Conservation (phyloP, 1,140 invertebrate genomes). For the Drosophila malerkotliana region DNA sequence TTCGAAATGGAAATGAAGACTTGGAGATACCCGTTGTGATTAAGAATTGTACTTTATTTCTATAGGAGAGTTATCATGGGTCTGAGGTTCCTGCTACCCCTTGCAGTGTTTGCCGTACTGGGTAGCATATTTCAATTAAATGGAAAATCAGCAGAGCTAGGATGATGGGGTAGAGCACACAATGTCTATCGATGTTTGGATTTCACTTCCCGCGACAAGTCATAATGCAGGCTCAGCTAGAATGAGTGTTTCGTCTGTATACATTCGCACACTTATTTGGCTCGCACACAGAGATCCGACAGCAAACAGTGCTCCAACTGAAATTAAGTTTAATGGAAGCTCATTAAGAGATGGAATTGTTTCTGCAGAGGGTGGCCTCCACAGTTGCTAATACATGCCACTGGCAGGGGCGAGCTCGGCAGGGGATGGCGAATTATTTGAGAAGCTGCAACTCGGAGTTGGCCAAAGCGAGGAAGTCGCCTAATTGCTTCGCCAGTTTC, state of each 20-base stretch:
- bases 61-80: neutral
- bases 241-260: neutral
- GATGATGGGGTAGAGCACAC: slow-evolving; percentile 1
- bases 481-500: slow-evolving; percentile 49
- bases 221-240: slow-evolving; percentile 13
- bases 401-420: neutral
- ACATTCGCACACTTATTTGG: neutral
- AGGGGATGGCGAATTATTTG: slow-evolving; percentile 46
- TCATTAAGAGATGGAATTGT: slow-evolving; percentile 76
- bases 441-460: slow-evolving; percentile 40
- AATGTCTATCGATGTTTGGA: slow-evolving; percentile 37
- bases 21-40: neutral
- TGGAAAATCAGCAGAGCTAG: slow-evolving; percentile 5
- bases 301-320: slow-evolving; percentile 69
- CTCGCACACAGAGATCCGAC: slow-evolving; percentile 24
- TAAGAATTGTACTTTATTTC: neutral
- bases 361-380: slow-evolving; percentile 15
- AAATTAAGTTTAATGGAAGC: slow-evolving; percentile 82
- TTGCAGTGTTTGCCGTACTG: too few relatives aligned
- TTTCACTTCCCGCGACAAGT: slow-evolving; percentile 22
- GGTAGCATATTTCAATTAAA: slow-evolving; percentile 53
- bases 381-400: slow-evolving; percentile 61
- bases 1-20: neutral
- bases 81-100: too few relatives aligned
- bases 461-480: slow-evolving; percentile 51